phyloP scores from a whole-genome alignment of 2,797 vertebrate genomes.

The Molossus alvarezi region DNA sequence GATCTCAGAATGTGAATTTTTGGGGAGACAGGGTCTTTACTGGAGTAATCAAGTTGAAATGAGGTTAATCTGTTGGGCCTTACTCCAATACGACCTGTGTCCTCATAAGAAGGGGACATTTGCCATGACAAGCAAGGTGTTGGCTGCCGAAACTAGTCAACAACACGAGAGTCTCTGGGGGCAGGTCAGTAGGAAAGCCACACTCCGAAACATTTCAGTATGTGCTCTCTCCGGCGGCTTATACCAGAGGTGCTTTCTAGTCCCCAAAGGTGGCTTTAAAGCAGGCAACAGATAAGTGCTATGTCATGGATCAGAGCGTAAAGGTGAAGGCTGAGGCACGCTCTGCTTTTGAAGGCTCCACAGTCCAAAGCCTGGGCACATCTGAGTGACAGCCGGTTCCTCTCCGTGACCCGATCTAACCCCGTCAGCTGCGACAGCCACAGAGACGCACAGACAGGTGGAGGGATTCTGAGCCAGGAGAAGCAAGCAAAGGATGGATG shows the following conservation, averaged over 20 bases:
- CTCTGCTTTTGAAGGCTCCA: neutral
- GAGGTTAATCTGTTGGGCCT: neutral
- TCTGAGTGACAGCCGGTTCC: neutral
- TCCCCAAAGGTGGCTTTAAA: neutral
- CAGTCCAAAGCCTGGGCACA: neutral
- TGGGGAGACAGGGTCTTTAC: neutral
- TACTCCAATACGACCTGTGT: neutral
- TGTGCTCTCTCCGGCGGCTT: neutral
- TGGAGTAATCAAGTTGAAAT: neutral
- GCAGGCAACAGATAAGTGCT: neutral
- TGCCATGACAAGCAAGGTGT: neutral
- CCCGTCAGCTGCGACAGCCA: neutral
- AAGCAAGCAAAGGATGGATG: neutral
- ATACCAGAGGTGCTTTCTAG: neutral
- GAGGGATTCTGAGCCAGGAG: neutral
- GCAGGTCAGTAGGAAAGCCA: neutral
- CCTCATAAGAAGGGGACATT: neutral
- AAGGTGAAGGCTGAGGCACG: neutral
- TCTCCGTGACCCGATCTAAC: neutral
- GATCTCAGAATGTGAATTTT: neutral
- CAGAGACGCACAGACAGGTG: neutral
- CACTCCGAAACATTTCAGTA: neutral
- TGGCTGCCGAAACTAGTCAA: neutral
- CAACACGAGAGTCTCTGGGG: neutral
- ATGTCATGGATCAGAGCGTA: neutral